These are phyloP conservation scores for Eucidaris tribuloides DNA, from an alignment of 35 echinoderm and acorn worm species.

Conservation along the genomic window DNA sequence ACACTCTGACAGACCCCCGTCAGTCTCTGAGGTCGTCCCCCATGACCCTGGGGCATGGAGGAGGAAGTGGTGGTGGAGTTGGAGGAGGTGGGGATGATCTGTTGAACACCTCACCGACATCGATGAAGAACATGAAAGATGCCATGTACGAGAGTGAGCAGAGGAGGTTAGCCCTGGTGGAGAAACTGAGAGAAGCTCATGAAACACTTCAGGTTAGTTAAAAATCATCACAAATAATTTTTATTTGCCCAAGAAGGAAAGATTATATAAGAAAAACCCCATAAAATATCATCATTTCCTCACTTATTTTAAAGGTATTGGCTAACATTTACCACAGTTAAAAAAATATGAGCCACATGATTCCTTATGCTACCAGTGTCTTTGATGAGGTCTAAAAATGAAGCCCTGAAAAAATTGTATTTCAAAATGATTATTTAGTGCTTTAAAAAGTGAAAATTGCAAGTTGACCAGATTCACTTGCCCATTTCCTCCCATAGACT, in stretches of 20 bases:
- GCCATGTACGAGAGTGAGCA: conserved; percentile 99
- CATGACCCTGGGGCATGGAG: neutral
- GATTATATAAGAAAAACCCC: no score
- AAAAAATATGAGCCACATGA: no score
- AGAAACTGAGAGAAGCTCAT: conserved; percentile 95
- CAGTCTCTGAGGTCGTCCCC: neutral
- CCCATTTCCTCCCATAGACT: no score
- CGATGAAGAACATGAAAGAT: conserved; percentile 79
- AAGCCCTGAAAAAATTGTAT: no score
- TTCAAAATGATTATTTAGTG: no score
- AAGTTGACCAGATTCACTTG: no score
- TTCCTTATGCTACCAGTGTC: no score
- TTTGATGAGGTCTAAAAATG: no score
- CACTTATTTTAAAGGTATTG: neutral
- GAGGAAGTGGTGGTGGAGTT: neutral
- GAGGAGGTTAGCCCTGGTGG: conserved; percentile 76
- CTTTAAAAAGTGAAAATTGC: no score
- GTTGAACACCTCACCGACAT: conserved; percentile 60
- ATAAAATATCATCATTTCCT: neutral
- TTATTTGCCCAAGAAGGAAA: no score
- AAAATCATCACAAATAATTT: no score
- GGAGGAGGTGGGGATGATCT: conserved; percentile 14
- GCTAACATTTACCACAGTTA: no score
- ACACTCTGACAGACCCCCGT: neutral
- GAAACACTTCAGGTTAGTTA: conserved; percentile 86